Evolutionary conservation across 2,113 vertebrate species (phyloP).

Genomic region (Meles meles): DNA sequence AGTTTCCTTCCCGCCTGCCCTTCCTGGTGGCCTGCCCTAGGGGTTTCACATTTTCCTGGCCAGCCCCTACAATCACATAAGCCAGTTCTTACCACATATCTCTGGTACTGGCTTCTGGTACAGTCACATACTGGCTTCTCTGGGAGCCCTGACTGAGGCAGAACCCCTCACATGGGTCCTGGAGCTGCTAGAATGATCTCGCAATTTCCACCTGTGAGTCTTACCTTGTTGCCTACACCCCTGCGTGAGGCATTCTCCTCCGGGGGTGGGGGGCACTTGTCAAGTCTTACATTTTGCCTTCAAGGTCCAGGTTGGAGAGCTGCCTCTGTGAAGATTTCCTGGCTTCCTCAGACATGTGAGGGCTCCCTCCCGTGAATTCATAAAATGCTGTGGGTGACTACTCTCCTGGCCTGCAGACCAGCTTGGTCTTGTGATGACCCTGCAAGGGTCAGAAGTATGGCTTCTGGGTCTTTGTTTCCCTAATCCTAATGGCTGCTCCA

Average conservation of each 20-base stretch:
- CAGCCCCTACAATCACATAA: not conserved
- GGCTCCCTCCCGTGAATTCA: not conserved
- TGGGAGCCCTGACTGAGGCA: not conserved
- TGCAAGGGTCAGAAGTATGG: not conserved
- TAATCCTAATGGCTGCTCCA: not conserved
- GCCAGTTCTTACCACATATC: not conserved
- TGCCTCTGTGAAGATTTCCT: not conserved
- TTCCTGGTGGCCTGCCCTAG: not conserved
- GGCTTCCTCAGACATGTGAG: not conserved
- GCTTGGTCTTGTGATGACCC: not conserved
- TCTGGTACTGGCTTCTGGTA: not conserved
- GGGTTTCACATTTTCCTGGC: not conserved
- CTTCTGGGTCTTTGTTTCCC: not conserved
- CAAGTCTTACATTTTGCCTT: not conserved
- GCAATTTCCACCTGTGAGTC: not conserved
- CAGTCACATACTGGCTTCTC: too few relatives aligned
- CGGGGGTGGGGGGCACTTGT: not conserved
- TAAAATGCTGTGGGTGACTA: not conserved
- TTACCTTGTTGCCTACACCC: not conserved
- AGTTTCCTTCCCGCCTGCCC: not conserved
- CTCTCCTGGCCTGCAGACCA: not conserved
- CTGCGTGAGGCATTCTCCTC: not conserved
- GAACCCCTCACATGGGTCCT: fast-evolving
- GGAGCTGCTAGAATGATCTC: not conserved
- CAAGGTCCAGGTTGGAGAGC: too few relatives aligned